Percentiles rank a stretch among this genome's conserved stretches.
Conservation (phyloP, 2,797 vertebrate species). For the Gallinago stenura region DNA sequence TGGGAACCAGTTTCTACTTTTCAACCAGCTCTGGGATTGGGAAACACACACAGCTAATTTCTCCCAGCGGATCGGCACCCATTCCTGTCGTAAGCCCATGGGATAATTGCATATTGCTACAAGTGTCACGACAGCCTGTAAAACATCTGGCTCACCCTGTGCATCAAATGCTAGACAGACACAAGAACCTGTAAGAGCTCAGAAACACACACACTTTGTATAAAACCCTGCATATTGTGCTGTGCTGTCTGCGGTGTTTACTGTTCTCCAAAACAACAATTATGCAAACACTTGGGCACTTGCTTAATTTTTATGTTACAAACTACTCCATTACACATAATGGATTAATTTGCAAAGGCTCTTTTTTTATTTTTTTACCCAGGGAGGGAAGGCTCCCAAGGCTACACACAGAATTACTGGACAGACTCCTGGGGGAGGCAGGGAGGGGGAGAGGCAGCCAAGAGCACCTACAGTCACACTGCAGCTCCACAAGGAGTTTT, state of each 20-base stretch:
- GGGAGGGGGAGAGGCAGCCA: background rate
- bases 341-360: conserved; percentile 25
- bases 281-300: background rate
- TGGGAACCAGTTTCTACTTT: background rate
- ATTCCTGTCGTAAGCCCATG: background rate
- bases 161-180: background rate
- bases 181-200: background rate
- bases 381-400: background rate
- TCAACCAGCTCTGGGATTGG: background rate
- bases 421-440: background rate
- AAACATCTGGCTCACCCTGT: background rate
- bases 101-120: conserved; percentile 1
- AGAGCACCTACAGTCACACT: background rate
- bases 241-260: background rate
- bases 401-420: background rate
- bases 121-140: background rate
- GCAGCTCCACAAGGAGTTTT: conserved; percentile 2
- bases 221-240: background rate
- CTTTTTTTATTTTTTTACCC: background rate
- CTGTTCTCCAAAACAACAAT: conserved; percentile 15
- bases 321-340: conserved; percentile 10
- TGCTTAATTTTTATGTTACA: conserved; percentile 45
- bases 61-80: background rate
- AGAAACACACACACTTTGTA: background rate
- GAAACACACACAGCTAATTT: background rate